Evolutionary conservation across 1,140 invertebrate genomes (phyloP).

Genomic region (Rhopalosiphum maidis): DNA sequence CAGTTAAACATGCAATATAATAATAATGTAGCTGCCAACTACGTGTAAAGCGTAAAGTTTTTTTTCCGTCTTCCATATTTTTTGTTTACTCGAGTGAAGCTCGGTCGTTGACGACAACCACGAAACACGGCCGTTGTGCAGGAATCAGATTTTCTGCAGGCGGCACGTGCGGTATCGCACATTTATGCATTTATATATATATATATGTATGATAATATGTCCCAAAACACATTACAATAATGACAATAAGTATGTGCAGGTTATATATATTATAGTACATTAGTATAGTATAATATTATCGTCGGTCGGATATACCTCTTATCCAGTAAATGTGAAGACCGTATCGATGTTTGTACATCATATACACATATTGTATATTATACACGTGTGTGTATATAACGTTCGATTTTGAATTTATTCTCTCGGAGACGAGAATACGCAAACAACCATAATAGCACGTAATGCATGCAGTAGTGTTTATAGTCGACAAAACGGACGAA

Average conservation of each 20-base stretch:
- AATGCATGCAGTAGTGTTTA: not conserved
- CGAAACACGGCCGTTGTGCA: not conserved
- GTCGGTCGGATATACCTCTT: not conserved
- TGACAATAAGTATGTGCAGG: not conserved
- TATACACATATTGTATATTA: not conserved
- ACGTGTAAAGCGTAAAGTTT: not conserved
- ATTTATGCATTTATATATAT: no score
- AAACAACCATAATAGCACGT: not conserved
- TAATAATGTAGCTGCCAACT: not conserved
- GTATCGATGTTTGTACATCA: not conserved
- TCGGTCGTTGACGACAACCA: not conserved
- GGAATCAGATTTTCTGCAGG: not conserved
- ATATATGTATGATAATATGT: not conserved
- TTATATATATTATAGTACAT: not conserved
- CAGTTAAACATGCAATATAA: not conserved
- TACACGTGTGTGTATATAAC: not conserved
- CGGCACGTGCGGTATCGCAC: not conserved
- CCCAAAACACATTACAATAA: not conserved
- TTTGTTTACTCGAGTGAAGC: not conserved
- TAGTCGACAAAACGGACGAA: not conserved
- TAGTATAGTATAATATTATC: not conserved
- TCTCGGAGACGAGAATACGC: not conserved
- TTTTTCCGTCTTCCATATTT: not conserved
- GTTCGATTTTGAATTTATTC: not conserved
- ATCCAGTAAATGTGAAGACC: not conserved